phyloP scores from a whole-genome alignment of 2,797 vertebrate genomes.

The Gila robusta region DNA sequence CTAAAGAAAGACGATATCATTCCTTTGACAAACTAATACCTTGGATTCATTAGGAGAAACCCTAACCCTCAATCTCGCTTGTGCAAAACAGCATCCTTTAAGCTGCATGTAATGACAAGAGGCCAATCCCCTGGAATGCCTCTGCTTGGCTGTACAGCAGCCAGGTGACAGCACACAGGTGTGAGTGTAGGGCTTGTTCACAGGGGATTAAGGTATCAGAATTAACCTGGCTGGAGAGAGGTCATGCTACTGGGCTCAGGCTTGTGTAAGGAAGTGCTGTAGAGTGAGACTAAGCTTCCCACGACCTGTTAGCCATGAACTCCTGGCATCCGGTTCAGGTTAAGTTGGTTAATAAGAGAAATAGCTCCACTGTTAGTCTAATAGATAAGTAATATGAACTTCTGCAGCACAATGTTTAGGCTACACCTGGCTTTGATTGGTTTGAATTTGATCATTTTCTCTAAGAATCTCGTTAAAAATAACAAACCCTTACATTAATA shows the following conservation, averaged over 20 bases:
- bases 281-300: constrained; percentile 58
- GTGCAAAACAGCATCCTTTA: constrained; percentile 51
- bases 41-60: constrained; percentile 61
- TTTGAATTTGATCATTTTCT: background rate
- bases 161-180: constrained; percentile 65
- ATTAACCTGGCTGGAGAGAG: constrained; percentile 56
- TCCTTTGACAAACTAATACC: constrained; percentile 59
- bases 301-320: constrained; percentile 40
- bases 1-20: constrained; percentile 51
- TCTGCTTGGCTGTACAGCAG: constrained; percentile 51
- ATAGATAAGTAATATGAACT: background rate
- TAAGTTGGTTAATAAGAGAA: constrained; percentile 17
- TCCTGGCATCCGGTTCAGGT: constrained; percentile 1
- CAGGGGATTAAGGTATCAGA: constrained; percentile 64
- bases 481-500: background rate
- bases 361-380: background rate
- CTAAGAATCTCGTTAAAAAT: background rate
- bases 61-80: constrained; percentile 64
- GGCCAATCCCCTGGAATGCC: constrained; percentile 60
- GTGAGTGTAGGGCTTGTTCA: constrained; percentile 54
- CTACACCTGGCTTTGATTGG: background rate
- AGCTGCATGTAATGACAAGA: constrained; percentile 62
- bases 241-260: constrained; percentile 54
- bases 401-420: background rate
- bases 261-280: constrained; percentile 44